Evolutionary conservation across 2,888 invertebrate species (phyloP), one percentile per base, ranked within the genome.

Genomic region (Myopa tessellatipennis): DNA sequence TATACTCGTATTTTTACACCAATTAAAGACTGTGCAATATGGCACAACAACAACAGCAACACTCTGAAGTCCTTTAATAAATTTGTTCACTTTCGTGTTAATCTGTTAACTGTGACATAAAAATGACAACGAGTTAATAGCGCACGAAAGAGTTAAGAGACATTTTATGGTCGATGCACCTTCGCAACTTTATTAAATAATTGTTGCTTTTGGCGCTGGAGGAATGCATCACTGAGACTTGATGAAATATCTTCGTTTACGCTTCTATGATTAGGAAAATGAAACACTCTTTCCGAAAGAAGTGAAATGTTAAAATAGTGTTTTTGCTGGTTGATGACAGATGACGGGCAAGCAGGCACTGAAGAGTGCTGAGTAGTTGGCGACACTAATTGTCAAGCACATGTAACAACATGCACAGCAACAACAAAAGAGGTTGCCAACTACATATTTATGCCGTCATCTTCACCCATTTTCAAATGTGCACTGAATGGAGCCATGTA

Each of bases 341-440:
- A n/a, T n/a, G n/a, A n/a, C n/a, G n/a, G n/a, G n/a, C n/a, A n/a
- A n/a, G n/a, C n/a, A 65, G 18, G 4, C 65, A 65, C 26, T 12
- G 34, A 55, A 40, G 38, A 12, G 60, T 50, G 55, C 65, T 12
- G 63, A 16, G 34, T 26, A 36, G 74, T 69, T 86, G 83, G 86
- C 85, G 86, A 82, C 83, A 85, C 86, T 86, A 86, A 86, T 86
- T 85, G 85, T 80, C 68, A 34, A 34, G 26, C 50, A 26, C 40
- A 52, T 38, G 65, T 34, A 38, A 65, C 4, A 8, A 36, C 12
- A 16, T 50, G 34, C 63, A 73, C 74, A 50, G 70, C 75, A 71
- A 70, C 77, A 77, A 60, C 50, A 69, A 69, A 76, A 72, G 61
- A 69, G 67, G 72, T 73, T 72, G 73, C 68, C 67, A 68, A 61